A percentile compares a stretch with the other conserved stretches of the same genome.
These are phyloP conservation scores for Harpalus rubripes DNA, from an alignment of 2,888 invertebrate genomes.

Conservation along the genomic window DNA sequence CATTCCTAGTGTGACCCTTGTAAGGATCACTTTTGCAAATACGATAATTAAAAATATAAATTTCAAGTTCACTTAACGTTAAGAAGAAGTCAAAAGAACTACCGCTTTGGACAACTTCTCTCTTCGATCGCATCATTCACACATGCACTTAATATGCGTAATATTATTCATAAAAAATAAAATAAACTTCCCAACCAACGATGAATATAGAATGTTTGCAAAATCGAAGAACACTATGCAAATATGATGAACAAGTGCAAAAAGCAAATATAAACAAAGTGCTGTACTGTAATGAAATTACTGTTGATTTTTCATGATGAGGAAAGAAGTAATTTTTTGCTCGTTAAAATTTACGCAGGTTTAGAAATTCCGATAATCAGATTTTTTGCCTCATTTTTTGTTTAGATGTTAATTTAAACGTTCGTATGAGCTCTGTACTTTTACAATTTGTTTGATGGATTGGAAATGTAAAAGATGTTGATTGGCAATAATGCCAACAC, in stretches of 20 bases:
- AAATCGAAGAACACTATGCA: slow-evolving; percentile 1
- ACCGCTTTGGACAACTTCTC: no score
- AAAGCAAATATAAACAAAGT: slow-evolving; percentile 24
- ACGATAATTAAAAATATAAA: no score
- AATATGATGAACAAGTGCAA: slow-evolving; percentile 21
- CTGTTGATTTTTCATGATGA: slow-evolving; percentile 45
- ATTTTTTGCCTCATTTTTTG: slow-evolving; percentile 47
- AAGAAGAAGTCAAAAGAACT: no score
- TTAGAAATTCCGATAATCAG: slow-evolving; percentile 24
- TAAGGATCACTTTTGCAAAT: no score
- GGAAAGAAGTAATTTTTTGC: slow-evolving; percentile 47
- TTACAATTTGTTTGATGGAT: slow-evolving; percentile 24
- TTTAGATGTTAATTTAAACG: slow-evolving; percentile 25
- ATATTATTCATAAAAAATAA: background rate
- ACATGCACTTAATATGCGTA: no score
- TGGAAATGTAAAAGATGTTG: slow-evolving; percentile 5
- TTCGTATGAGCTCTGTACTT: background rate
- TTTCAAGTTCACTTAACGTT: no score
- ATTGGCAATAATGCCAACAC: background rate
- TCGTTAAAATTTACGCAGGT: slow-evolving; percentile 40
- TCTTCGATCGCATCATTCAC: no score
- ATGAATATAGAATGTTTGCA: background rate
- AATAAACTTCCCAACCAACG: background rate
- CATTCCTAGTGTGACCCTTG: no score
- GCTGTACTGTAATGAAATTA: slow-evolving; percentile 43